phyloP scores from a whole-genome alignment of 2,797 vertebrate species.

The Enteromius argenteus region DNA sequence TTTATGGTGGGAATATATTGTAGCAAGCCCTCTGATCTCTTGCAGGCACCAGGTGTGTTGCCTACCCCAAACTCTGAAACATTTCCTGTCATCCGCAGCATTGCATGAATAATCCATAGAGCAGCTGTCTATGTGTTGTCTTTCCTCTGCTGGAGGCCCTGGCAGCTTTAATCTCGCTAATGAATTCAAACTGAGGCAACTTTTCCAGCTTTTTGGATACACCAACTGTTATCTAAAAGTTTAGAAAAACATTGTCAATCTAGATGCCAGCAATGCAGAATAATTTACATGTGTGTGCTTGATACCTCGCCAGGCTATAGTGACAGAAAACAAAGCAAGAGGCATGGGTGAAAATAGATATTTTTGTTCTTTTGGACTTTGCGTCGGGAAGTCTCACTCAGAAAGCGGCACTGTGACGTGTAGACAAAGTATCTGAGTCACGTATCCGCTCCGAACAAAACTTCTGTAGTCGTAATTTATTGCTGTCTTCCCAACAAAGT shows the following conservation, averaged over 20 bases:
- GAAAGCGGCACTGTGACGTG: background rate
- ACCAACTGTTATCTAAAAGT: slow-evolving; percentile 45
- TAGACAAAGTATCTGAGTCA: slow-evolving; percentile 24
- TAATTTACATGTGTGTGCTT: slow-evolving; percentile 22
- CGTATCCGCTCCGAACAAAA: background rate
- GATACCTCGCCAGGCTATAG: slow-evolving; percentile 10
- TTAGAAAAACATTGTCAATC: slow-evolving; percentile 26
- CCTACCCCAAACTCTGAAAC: slow-evolving; percentile 37
- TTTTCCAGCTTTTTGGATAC: slow-evolving; percentile 49
- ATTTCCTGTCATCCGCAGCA: slow-evolving; percentile 49
- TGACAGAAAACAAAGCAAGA: slow-evolving; percentile 3
- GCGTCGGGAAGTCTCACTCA: background rate
- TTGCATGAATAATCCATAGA: slow-evolving; percentile 63
- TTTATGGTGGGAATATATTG: slow-evolving; percentile 19
- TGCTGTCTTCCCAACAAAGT: slow-evolving; percentile 13
- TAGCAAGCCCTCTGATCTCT: slow-evolving; percentile 37
- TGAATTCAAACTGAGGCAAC: slow-evolving; percentile 42
- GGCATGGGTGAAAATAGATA: background rate
- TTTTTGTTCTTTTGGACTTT: slow-evolving; percentile 28
- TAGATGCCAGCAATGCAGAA: slow-evolving; percentile 28
- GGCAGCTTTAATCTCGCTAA: slow-evolving; percentile 52
- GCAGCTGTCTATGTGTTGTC: slow-evolving; percentile 55
- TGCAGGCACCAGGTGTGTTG: slow-evolving; percentile 54
- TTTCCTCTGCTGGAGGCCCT: slow-evolving; percentile 46
- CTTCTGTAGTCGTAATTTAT: slow-evolving; percentile 23